Base-by-base conservation (phyloP, 2,797 vertebrate species). In the Coilia nasus region DNA sequence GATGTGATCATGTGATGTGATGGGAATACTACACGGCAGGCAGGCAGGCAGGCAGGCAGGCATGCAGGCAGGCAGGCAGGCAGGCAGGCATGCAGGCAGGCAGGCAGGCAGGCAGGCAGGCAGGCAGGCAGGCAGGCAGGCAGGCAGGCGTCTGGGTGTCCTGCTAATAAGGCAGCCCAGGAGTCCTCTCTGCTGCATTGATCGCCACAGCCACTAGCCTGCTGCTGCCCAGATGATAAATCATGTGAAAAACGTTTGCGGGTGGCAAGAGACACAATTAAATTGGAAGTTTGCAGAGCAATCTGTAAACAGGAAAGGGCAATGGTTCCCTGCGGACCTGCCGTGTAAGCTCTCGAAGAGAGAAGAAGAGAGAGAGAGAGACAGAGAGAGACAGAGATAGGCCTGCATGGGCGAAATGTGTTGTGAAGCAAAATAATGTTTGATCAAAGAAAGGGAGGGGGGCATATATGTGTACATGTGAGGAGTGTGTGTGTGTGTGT, bases 261-360 rank as follows among this genome's bases (percentile, higher is more conserved):
- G 71, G 71, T 78, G 71, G 71, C 71, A 78, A 78, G 71, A 78
- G 71, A 78, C 28, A 75, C 71, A 78, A 78, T 78, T 78, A 78
- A 44, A 78, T 78, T 78, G 71, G 71, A 78, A 78, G 71, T 78
- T 78, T 78, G 71, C 35, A 44, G 71, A 78, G 71, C 71, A 78
- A 78, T 78, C 71, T 78, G 31, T 78, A 78, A 78, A 78, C 71
- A 78, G 35, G 71, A 78, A 78, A 78, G 71, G 71, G 71, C 71
- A 78, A 78, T 78, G 15, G 71, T 44, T 78, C 71, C 71, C 71
- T 17, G 15, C 9, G 35, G 71, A 21, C 5, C 6, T 44, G 50
- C 50, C 21, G 19, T 17, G 31, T 19, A 44, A 25, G 17, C 71
- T 17, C 71, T 44, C 35, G 41, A 35, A 31, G 60, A 80, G 10